These are phyloP conservation scores for Nibea albiflora DNA, from an alignment of 2,113 vertebrate genomes.

Conservation along the genomic window DNA sequence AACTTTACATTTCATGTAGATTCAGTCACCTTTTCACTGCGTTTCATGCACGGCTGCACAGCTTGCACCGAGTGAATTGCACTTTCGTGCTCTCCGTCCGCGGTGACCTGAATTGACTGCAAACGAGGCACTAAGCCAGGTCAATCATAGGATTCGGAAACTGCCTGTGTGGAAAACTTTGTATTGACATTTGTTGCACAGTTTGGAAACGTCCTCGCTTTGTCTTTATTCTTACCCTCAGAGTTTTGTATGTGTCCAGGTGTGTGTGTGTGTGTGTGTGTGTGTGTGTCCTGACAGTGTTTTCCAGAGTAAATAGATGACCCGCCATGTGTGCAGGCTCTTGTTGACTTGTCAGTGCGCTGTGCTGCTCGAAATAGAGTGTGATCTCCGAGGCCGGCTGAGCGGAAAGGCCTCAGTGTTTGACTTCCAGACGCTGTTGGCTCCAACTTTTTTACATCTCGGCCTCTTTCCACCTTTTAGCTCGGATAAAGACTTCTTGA, in stretches of 20 bases:
- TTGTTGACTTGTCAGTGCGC: conserved; percentile 62
- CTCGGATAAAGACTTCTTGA: conserved; percentile 31
- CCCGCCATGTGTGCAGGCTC: conserved; percentile 55
- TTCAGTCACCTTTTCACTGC: neutral
- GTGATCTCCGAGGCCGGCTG: conserved; percentile 45
- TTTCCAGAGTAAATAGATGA: conserved; percentile 56
- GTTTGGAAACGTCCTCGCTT: neutral
- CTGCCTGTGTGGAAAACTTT: conserved; percentile 10
- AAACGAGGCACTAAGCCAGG: neutral
- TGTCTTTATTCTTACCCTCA: neutral
- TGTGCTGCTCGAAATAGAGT: conserved; percentile 63
- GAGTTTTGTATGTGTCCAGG: conserved; percentile 1
- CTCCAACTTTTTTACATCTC: conserved; percentile 13
- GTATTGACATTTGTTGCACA: conserved; percentile 34
- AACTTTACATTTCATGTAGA: neutral
- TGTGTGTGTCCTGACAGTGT: conserved; percentile 27
- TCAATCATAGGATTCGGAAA: conserved; percentile 23
- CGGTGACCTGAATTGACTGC: conserved; percentile 30
- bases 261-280: conserved; percentile 12
- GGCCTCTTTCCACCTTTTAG: conserved; percentile 8
- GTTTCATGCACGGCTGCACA: neutral
- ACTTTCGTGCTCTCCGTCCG: neutral
- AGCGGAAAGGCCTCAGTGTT: conserved; percentile 44
- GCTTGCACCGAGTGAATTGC: neutral
- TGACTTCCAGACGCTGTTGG: conserved; percentile 33